Evolutionary conservation across 2,797 vertebrate species (phyloP).

Genomic region (Morus bassanus): DNA sequence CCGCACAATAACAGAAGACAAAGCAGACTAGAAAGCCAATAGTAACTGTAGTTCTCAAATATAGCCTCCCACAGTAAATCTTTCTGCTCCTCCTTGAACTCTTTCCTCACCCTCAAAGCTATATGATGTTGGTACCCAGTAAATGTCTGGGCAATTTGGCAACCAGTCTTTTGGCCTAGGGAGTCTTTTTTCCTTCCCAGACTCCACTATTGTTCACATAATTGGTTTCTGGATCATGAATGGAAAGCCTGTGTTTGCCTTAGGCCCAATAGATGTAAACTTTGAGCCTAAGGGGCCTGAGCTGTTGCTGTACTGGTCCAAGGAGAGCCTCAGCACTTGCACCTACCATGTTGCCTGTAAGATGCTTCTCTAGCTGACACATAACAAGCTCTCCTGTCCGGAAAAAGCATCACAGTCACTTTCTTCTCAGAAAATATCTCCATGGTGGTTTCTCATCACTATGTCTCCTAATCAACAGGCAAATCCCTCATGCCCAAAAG

Average conservation of each 20-base stretch:
- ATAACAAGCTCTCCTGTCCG: background rate
- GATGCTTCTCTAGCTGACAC: background rate
- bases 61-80: fast-evolving
- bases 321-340: background rate
- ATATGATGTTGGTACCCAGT: background rate
- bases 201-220: fast-evolving
- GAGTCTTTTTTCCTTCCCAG: background rate
- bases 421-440: background rate
- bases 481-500: background rate
- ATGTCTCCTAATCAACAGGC: background rate
- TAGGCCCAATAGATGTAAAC: background rate
- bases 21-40: background rate
- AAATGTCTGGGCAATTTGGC: background rate
- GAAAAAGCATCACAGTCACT: background rate
- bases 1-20: background rate
- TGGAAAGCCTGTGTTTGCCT: background rate
- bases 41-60: background rate
- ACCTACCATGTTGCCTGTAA: background rate
- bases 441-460: background rate
- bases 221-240: background rate
- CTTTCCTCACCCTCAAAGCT: background rate
- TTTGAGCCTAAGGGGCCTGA: background rate
- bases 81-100: background rate
- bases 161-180: background rate
- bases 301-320: background rate